Base-by-base conservation (phyloP, 37 sponge, comb jelly and placozoan species). In the Lycopodina hypogea region DNA sequence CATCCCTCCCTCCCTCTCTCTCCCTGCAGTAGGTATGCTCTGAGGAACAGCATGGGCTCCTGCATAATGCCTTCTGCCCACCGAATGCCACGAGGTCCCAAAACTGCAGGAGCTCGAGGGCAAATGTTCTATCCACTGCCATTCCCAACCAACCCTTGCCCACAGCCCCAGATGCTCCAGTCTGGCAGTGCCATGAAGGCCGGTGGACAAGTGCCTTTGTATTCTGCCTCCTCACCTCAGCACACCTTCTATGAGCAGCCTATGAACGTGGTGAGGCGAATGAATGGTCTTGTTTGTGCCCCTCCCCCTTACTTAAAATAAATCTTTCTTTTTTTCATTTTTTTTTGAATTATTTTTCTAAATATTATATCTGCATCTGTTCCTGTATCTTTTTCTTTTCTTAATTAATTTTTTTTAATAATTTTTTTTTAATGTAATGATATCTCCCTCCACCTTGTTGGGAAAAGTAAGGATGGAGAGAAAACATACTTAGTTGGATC, bases 1-100 rank as follows among this genome's bases (percentile, higher is more conserved):
- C n/a, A n/a, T n/a, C n/a, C n/a, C n/a, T n/a, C n/a, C n/a, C n/a
- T n/a, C n/a, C n/a, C n/a, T n/a, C n/a, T n/a, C n/a, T n/a, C n/a
- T n/a, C n/a, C n/a, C n/a, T 52, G 17, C 34, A 30, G 19, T 38
- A 87, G 88, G 35, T 76, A 71, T 72, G 59, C 81, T 52, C 63
- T 79, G 12, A 69, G 88, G 32, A 87, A 87, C 83, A 87, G 88
- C 26, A 87, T 87, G 88, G 88, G 88, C 17, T 70, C 82, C n/a
- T 76, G 81, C 42, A 71, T 62, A 1, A 76, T 70, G 72, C 24
- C 56, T 32, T 34, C 28, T 42, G 71, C 35, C 21, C 4, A 2
- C 11, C 56, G 56, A 26, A 35, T 56, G 37, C 39, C 76, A 30
- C n/a, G n/a, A 42, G 61, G 22, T 15, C 55, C 19, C 17, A 55